Evolutionary conservation across 2,797 vertebrate genomes (phyloP).

Genomic region (Harpagifer antarcticus): DNA sequence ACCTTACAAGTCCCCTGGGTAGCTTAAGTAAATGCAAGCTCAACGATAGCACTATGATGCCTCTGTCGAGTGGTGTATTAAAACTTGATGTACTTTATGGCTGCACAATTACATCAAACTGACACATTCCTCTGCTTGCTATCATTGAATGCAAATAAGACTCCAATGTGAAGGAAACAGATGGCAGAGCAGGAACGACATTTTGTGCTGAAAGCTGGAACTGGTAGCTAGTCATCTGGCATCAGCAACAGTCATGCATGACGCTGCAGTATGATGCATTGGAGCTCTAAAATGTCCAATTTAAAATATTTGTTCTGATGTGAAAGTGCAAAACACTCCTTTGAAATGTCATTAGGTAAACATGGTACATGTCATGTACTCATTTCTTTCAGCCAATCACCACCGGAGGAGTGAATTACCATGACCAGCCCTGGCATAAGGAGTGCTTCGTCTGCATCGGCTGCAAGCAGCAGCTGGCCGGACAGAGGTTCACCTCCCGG

Average conservation of each 20-base stretch:
- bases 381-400: conserved; percentile 88
- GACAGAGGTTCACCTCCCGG: conserved; percentile 93
- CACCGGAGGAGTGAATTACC: conserved; percentile 92
- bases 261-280: background rate
- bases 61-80: too few species aligned
- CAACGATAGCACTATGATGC: background rate
- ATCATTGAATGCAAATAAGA: too few species aligned
- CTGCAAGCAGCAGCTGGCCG: conserved; percentile 92
- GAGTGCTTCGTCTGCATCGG: conserved; percentile 94
- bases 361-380: background rate
- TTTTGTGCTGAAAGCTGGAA: too few species aligned
- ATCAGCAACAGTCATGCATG: conserved; percentile 5
- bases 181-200: conserved; percentile 9
- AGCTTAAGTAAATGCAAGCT: background rate
- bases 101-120: background rate
- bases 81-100: background rate
- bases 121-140: background rate
- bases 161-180: conserved; percentile 41
- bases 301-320: background rate
- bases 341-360: background rate
- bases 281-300: background rate
- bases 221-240: conserved; percentile 10
- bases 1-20: background rate
- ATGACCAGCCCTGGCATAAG: conserved; percentile 95
- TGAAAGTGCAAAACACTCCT: background rate